phyloP scores from a whole-genome alignment of 1,140 invertebrate genomes.

The Hypsibius dujardini region DNA sequence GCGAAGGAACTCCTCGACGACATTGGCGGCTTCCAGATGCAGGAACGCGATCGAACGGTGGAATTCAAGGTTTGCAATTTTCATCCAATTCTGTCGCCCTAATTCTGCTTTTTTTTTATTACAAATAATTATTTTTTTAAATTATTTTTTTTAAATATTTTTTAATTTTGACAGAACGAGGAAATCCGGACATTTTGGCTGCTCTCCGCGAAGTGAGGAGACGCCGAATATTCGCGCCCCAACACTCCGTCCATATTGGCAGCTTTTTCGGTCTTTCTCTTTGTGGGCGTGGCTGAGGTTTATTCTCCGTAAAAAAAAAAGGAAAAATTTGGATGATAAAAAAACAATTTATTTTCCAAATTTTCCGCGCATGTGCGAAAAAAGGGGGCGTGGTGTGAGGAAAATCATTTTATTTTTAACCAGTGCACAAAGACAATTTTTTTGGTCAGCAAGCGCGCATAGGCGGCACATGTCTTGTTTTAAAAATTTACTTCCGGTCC shows the following conservation, averaged over 20 bases:
- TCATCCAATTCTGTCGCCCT: constrained; percentile 20
- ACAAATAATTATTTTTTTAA: background rate
- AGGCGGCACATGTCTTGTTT: too few relatives aligned
- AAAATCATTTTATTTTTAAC: too few relatives aligned
- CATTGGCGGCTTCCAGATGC: constrained; percentile 72
- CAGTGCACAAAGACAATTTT: too few relatives aligned
- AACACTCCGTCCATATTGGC: background rate
- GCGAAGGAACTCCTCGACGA: constrained; percentile 72
- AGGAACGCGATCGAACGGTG: constrained; percentile 61
- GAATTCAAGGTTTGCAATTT: constrained; percentile 60
- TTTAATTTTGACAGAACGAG: background rate
- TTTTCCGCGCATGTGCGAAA: background rate
- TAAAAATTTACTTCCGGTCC: too few relatives aligned
- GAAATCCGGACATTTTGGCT: constrained; percentile 6
- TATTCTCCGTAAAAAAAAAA: background rate
- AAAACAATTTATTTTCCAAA: background rate
- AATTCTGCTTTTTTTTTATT: background rate
- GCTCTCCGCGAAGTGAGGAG: background rate
- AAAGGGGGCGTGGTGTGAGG: background rate
- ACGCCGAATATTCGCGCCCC: background rate
- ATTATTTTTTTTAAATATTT: background rate
- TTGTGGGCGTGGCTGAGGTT: background rate
- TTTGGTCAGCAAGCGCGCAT: too few relatives aligned
- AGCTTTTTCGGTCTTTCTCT: background rate
- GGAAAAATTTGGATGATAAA: too few relatives aligned